These are phyloP conservation scores for Leptosomus discolor DNA, from an alignment of 2,113 vertebrate genomes.

Conservation along the genomic window DNA sequence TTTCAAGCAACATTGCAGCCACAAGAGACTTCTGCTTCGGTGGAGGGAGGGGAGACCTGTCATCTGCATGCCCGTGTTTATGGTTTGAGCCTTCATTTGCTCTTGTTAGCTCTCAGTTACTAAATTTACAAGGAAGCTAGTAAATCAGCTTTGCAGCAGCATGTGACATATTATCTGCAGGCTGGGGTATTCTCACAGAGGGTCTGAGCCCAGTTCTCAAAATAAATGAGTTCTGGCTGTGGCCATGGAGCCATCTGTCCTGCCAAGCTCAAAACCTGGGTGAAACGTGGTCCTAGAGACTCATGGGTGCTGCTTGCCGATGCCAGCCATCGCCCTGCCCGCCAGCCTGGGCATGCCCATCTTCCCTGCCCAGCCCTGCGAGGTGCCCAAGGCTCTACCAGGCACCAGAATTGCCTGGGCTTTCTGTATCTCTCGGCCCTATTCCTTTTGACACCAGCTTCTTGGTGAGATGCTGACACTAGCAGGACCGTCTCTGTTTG, in stretches of 20 bases:
- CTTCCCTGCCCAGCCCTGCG: background rate
- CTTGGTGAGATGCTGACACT: background rate
- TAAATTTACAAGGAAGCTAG: background rate
- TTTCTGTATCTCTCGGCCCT: background rate
- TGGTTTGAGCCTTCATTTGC: background rate
- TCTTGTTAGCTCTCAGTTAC: background rate
- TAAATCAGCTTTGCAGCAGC: background rate
- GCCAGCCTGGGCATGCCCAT: background rate
- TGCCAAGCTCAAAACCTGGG: background rate
- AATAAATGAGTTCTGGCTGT: background rate
- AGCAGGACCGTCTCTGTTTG: background rate
- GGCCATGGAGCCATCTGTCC: background rate
- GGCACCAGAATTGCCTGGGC: fast-evolving
- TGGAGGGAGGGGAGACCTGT: background rate
- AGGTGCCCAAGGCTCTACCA: fast-evolving
- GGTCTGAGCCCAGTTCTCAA: background rate
- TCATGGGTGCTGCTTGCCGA: fast-evolving
- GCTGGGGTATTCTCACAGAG: background rate
- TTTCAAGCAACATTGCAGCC: background rate
- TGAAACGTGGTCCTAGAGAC: background rate
- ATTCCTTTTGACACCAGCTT: background rate
- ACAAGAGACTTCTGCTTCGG: background rate
- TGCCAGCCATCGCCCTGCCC: background rate
- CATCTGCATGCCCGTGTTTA: fast-evolving
- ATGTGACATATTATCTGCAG: background rate